A percentile compares a stretch with the other conserved stretches of the same genome.
Conservation (phyloP, 1,140 invertebrate species). For the Glomeris maerens region DNA sequence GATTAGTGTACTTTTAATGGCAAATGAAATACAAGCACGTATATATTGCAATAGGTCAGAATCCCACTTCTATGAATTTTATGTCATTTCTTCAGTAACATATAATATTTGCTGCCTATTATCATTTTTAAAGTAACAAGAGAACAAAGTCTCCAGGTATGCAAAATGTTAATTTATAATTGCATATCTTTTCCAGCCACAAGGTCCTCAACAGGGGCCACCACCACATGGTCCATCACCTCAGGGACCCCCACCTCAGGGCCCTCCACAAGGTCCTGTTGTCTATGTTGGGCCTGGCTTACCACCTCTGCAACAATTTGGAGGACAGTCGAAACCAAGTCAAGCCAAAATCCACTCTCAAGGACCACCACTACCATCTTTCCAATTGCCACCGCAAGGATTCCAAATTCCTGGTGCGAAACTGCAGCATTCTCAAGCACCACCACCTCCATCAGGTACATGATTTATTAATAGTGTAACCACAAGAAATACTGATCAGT, state of each 20-base stretch:
- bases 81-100: constrained; percentile 2
- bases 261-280: not conserved
- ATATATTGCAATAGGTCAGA: not conserved
- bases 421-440: constrained; percentile 12
- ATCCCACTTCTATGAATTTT: constrained; percentile 1
- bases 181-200: not conserved
- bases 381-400: constrained; percentile 1
- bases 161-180: not conserved
- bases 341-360: too few relatives aligned
- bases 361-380: constrained; percentile 6
- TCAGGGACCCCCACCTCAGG: constrained; percentile 7
- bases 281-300: not conserved
- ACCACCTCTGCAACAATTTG: not conserved
- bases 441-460: constrained; percentile 1
- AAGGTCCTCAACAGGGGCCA: not conserved
- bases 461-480: not conserved
- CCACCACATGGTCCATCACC: constrained; percentile 10
- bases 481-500: too few relatives aligned
- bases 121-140: constrained; percentile 9
- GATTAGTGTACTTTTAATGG: too few relatives aligned
- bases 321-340: too few relatives aligned
- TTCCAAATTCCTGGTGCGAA: constrained; percentile 6
- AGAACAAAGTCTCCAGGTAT: constrained; percentile 5
- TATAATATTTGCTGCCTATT: not conserved
- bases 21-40: too few relatives aligned